Percentiles rank a stretch among this genome's conserved stretches.
These are phyloP conservation scores for Venustoraphidia nigricollis DNA, from an alignment of 2,888 invertebrate genomes.

Conservation along the genomic window DNA sequence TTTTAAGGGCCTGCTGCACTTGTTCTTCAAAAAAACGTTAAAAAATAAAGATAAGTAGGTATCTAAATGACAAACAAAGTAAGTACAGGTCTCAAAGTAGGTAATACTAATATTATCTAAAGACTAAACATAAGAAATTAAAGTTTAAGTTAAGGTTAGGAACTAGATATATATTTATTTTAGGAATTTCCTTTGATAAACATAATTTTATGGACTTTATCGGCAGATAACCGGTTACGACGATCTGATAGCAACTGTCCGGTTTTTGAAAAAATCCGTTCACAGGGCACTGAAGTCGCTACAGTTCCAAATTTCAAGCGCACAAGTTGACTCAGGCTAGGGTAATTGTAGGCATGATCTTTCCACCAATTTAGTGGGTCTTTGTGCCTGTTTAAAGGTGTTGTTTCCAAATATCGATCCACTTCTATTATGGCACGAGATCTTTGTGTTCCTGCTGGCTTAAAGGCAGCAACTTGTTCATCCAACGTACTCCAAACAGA, in stretches of 20 bases:
- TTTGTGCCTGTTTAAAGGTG: background rate
- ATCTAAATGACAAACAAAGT: too few relatives aligned
- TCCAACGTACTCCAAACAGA: too few relatives aligned
- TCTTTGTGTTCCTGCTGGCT: too few relatives aligned
- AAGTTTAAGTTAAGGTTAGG: too few relatives aligned
- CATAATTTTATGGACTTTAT: slow-evolving; percentile 5
- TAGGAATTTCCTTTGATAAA: slow-evolving; percentile 1
- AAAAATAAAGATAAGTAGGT: too few relatives aligned
- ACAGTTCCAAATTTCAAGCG: slow-evolving; percentile 8
- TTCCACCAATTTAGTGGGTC: slow-evolving; percentile 11
- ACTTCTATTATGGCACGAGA: slow-evolving; percentile 1
- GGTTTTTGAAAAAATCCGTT: slow-evolving; percentile 10
- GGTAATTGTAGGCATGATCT: slow-evolving; percentile 10
- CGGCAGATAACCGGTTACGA: slow-evolving; percentile 4
- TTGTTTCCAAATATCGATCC: background rate
- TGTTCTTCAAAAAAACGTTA: too few relatives aligned
- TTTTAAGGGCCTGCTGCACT: too few relatives aligned
- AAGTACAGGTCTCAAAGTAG: too few relatives aligned
- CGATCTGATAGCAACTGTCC: slow-evolving; percentile 7
- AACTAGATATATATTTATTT: too few relatives aligned
- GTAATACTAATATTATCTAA: too few relatives aligned
- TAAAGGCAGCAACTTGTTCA: too few relatives aligned
- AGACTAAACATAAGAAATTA: too few relatives aligned
- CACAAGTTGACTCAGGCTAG: slow-evolving; percentile 6
- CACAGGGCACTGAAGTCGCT: slow-evolving; percentile 11